Evolutionary conservation across 2,888 invertebrate species (phyloP).

Genomic region (Aphidoletes aphidimyza): DNA sequence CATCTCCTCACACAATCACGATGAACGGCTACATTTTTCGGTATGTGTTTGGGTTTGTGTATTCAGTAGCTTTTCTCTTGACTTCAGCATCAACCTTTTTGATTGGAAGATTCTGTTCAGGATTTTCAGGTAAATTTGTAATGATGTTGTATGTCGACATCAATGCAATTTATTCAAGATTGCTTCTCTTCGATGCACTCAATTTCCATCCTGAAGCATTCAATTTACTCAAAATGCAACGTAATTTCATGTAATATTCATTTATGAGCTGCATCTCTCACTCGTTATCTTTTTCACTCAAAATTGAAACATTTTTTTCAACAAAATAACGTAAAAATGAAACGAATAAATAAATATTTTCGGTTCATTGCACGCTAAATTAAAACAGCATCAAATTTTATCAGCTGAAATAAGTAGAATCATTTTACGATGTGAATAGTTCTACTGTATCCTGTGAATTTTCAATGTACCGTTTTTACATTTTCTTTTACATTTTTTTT

Average conservation of each 20-base stretch:
- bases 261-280: not conserved
- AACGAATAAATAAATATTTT: too few relatives aligned
- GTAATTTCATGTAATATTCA: constrained; percentile 29
- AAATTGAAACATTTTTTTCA: not conserved
- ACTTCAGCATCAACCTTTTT: not conserved
- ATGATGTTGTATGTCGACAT: not conserved
- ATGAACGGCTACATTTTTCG: not conserved
- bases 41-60: too few relatives aligned
- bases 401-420: too few relatives aligned
- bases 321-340: too few relatives aligned
- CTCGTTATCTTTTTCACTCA: not conserved
- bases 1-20: too few relatives aligned
- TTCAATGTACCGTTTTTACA: too few relatives aligned
- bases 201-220: too few relatives aligned
- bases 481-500: too few relatives aligned
- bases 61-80: too few relatives aligned
- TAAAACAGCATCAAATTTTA: not conserved
- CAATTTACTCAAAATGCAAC: not conserved
- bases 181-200: not conserved
- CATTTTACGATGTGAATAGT: too few relatives aligned
- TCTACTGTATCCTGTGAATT: too few relatives aligned
- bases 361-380: not conserved
- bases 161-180: not conserved
- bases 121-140: not conserved
- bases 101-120: too few relatives aligned